Evolutionary conservation across 2,888 invertebrate genomes (phyloP), one percentile per base, ranked within the genome.

Genomic region (Ommatoiulus sabulosus): DNA sequence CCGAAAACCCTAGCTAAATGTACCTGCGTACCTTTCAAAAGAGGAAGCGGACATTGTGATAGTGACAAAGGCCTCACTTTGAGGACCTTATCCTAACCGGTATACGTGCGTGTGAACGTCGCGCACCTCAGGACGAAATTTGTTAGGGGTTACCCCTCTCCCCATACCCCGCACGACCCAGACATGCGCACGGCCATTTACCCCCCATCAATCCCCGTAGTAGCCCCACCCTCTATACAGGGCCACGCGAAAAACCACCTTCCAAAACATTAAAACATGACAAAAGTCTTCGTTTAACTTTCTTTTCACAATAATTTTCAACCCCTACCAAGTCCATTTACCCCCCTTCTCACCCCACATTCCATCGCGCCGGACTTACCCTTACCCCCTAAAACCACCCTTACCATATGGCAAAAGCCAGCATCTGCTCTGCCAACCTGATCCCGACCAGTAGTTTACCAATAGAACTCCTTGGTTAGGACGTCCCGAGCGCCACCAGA

Each of bases 191-290:
- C 24, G 24, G 24, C 72, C 24, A 24, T 72, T 24, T 10, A 24
- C 72, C 72, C 20, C 24, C 63, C n/a, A 35, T n/a, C 20, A 5
- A 3, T 57, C 17, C 57, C 57, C 12, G 17, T 5, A 7, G 1
- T 46, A 46, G 46, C 12, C 46, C 46, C 46, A 57, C 57, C 63
- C 63, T n/a, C 20, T n/a, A 80, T 12, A 80, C 7, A 24, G 35
- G 35, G 80, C 35, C 80, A 80, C 80, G 80, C 80, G 80, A 80
- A 80, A 35, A 80, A 10, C 80, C 80, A 80, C 80, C 80, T 80
- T 35, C 4, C n/a, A 63, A 57, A 8, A 72, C 5, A 35, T 80
- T 80, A 35, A 15, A 80, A 12, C n/a, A n/a, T 4, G 72, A n/a
- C n/a, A 20, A 24, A 72, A 35, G 57, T 5, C 57, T 57, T 57